Evolutionary conservation across 2,797 vertebrate genomes (phyloP).

Genomic region (Gouania willdenowi): DNA sequence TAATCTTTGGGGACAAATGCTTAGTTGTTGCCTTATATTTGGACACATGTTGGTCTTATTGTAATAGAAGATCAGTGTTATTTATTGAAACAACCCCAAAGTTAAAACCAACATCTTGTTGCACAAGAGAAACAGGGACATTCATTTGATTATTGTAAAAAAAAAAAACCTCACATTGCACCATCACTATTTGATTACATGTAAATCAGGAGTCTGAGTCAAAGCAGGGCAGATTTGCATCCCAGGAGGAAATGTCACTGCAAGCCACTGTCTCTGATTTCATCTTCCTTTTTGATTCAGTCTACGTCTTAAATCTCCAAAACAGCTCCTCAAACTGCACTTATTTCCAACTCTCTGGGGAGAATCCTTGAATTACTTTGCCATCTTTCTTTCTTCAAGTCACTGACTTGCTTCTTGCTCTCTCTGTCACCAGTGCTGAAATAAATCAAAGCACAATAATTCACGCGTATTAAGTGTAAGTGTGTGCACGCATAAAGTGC

Average conservation of each 20-base stretch:
- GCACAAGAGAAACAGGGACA: too few species aligned
- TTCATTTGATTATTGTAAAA: too few species aligned
- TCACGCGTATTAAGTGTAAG: constrained; percentile 45
- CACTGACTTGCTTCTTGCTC: constrained; percentile 2
- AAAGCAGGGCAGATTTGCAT: constrained; percentile 13
- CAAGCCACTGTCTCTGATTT: not conserved
- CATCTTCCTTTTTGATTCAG: constrained; percentile 8
- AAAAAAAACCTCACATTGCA: too few species aligned
- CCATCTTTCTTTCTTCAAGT: constrained; percentile 23
- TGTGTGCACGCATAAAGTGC: constrained; percentile 5
- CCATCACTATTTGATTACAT: constrained; percentile 11
- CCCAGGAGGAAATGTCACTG: constrained; percentile 14
- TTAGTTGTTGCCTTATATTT: too few species aligned
- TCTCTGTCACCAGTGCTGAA: constrained; percentile 43
- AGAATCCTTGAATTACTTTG: constrained; percentile 34
- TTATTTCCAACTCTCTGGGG: constrained; percentile 44
- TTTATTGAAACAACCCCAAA: too few species aligned
- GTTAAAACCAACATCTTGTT: too few species aligned
- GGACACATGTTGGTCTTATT: too few species aligned
- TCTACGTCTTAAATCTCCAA: constrained; percentile 49
- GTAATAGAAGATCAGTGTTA: too few species aligned
- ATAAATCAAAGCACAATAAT: constrained; percentile 67
- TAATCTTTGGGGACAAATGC: too few species aligned
- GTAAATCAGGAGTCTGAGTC: not conserved
- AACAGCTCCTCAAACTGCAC: constrained; percentile 54